Evolutionary conservation across 2,888 invertebrate species (phyloP).

Genomic region (Lobophora halterata): DNA sequence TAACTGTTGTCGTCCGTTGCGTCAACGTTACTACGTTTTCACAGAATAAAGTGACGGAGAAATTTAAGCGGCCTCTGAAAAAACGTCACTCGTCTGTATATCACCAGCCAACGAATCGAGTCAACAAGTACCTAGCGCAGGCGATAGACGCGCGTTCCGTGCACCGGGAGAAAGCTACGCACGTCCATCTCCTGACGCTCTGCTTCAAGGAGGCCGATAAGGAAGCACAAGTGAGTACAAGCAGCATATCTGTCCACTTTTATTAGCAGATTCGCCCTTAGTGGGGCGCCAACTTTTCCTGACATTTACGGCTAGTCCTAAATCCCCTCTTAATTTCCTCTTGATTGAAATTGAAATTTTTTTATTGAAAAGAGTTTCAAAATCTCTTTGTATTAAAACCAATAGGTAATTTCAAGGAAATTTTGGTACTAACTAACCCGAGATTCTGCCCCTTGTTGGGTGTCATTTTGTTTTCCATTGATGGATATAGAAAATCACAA

Average conservation of each 20-base stretch:
- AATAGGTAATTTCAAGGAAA: too few species aligned
- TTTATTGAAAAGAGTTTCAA: too few species aligned
- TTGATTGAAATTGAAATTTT: too few species aligned
- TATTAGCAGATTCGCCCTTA: too few species aligned
- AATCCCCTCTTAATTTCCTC: too few species aligned
- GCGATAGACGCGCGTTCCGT: conserved; percentile 95
- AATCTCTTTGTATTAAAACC: too few species aligned
- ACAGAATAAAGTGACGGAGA: conserved; percentile 92
- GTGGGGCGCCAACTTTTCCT: too few species aligned
- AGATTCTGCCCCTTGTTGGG: too few species aligned
- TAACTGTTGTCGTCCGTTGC: conserved; percentile 23
- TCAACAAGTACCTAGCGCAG: conserved; percentile 94
- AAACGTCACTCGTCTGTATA: conserved; percentile 93
- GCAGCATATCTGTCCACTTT: not conserved
- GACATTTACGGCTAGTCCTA: too few species aligned
- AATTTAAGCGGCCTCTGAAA: conserved; percentile 92
- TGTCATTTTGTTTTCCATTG: too few species aligned
- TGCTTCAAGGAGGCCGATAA: conserved; percentile 92
- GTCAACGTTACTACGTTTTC: conserved; percentile 51
- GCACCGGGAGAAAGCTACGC: conserved; percentile 93
- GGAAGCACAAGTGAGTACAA: conserved; percentile 85
- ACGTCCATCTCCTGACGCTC: conserved; percentile 91
- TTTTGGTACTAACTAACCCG: too few species aligned
- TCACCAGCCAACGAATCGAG: conserved; percentile 94
- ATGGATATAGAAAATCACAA: too few species aligned